These are phyloP conservation scores for Montipora sp. DNA, from an alignment of 64 coral and sea anemone genomes.

Conservation along the genomic window DNA sequence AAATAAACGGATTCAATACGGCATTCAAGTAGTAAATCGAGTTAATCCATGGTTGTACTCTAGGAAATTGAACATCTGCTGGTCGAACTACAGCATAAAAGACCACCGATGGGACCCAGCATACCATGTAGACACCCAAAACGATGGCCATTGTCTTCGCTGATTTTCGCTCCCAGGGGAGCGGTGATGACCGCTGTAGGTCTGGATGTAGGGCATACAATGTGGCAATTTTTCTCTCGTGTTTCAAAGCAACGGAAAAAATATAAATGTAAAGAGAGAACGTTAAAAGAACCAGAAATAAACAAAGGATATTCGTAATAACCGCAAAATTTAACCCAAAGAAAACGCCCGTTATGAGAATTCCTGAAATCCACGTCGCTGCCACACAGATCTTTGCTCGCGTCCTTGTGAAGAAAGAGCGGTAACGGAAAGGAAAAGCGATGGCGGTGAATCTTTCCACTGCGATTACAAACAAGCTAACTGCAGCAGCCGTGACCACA, in stretches of 20 bases:
- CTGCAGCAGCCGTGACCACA: slow-evolving; percentile 12
- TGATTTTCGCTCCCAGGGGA: slow-evolving; percentile 20
- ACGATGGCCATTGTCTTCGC: slow-evolving; percentile 20
- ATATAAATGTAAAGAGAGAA: slow-evolving; percentile 24
- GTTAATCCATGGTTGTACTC: slow-evolving; percentile 26
- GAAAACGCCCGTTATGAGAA: slow-evolving; percentile 7
- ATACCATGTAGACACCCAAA: slow-evolving; percentile 1
- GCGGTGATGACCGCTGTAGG: background rate
- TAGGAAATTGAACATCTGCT: background rate
- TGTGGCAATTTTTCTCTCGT: slow-evolving; percentile 23
- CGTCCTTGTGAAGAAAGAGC: background rate
- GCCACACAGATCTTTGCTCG: background rate
- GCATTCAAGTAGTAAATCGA: slow-evolving; percentile 26
- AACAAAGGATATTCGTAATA: background rate
- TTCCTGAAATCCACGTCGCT: background rate
- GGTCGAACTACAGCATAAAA: slow-evolving; percentile 21
- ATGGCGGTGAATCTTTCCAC: slow-evolving; percentile 22
- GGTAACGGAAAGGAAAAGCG: slow-evolving; percentile 35
- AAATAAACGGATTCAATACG: slow-evolving; percentile 16
- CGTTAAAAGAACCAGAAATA: slow-evolving; percentile 5
- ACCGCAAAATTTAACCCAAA: background rate
- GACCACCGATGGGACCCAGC: slow-evolving; percentile 21
- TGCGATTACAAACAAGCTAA: slow-evolving; percentile 4
- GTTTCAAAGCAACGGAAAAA: slow-evolving; percentile 25
- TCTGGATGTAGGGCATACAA: background rate